These are phyloP conservation scores for Stenolophus ochropezus DNA, from an alignment of 2,888 invertebrate species.

Conservation along the genomic window DNA sequence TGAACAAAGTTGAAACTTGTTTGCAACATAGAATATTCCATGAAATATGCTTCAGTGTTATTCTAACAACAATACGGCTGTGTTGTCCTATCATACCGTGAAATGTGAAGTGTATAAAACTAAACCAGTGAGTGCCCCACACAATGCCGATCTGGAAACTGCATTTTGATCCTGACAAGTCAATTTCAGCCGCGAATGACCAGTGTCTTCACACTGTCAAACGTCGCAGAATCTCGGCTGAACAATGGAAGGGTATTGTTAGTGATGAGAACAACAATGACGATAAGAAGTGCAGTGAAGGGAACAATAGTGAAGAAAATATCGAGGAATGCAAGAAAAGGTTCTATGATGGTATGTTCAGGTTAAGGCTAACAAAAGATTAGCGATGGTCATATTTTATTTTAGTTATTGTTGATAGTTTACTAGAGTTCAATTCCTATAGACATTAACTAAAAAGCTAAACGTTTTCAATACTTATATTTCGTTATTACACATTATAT, in stretches of 20 bases:
- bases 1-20: too few relatives aligned
- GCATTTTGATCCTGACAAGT: not conserved
- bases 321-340: slow-evolving; percentile 21
- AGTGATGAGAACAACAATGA: slow-evolving; percentile 42
- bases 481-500: too few relatives aligned
- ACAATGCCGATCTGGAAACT: not conserved
- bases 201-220: not conserved
- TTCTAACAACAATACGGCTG: too few relatives aligned
- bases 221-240: not conserved
- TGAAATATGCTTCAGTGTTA: too few relatives aligned
- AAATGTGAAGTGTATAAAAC: not conserved
- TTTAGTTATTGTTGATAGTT: too few relatives aligned
- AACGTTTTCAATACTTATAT: too few relatives aligned
- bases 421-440: too few relatives aligned
- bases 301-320: slow-evolving; percentile 47
- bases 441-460: too few relatives aligned
- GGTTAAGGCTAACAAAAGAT: too few relatives aligned
- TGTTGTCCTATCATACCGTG: not conserved
- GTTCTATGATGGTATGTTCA: not conserved
- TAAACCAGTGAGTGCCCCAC: too few relatives aligned
- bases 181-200: not conserved
- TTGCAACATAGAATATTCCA: too few relatives aligned
- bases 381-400: too few relatives aligned
- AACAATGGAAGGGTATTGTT: slow-evolving; percentile 41
- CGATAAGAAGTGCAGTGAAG: slow-evolving; percentile 8